A percentile compares a stretch with the other conserved stretches of the same genome.
These are phyloP conservation scores for Cercocebus atys DNA, from an alignment of 2,113 vertebrate genomes.

Conservation along the genomic window DNA sequence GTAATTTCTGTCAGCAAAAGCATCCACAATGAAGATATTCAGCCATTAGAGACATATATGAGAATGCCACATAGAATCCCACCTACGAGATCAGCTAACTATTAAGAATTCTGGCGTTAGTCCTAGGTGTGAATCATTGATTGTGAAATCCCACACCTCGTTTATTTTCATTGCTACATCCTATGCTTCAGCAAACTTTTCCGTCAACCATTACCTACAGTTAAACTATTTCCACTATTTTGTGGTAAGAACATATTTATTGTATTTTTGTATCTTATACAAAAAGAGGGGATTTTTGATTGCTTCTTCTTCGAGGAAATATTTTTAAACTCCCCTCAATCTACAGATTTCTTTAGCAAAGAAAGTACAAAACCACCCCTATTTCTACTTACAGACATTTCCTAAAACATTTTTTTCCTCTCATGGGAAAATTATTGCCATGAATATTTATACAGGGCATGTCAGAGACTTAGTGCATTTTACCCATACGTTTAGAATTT, in stretches of 20 bases:
- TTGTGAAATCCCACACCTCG: neutral
- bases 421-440: neutral
- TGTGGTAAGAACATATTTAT: neutral
- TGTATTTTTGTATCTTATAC: neutral
- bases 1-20: neutral
- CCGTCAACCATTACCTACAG: neutral
- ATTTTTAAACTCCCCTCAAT: conserved; percentile 14
- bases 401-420: neutral
- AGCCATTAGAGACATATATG: neutral
- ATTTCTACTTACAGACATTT: neutral
- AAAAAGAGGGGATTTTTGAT: neutral
- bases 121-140: neutral
- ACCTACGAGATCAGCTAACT: neutral
- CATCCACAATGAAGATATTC: neutral
- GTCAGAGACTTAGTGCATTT: neutral
- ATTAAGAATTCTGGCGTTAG: neutral
- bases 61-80: neutral
- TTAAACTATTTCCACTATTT: neutral
- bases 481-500: neutral
- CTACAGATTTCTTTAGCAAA: neutral
- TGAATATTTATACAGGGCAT: neutral
- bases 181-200: neutral
- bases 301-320: neutral
- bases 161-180: neutral
- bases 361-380: neutral